Percentiles rank a stretch among this genome's conserved stretches.
phyloP scores from a whole-genome alignment of 2,888 invertebrate species.

The Parnassius orleans region DNA sequence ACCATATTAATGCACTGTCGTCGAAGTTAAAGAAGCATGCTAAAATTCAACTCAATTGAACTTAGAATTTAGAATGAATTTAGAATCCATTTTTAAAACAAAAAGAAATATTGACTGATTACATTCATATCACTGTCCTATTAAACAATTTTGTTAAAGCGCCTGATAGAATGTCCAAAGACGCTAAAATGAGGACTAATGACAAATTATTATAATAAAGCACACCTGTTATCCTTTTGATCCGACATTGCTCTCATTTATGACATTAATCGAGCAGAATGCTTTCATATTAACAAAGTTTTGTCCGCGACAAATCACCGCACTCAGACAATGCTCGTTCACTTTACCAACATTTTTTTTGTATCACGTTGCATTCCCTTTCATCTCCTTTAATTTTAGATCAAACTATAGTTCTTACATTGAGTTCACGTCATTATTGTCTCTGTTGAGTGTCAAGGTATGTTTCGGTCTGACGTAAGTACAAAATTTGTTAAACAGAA shows the following conservation, averaged over 20 bases:
- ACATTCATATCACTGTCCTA: background rate
- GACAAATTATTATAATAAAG: constrained; percentile 77
- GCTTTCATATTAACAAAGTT: constrained; percentile 67
- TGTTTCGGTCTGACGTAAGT: constrained; percentile 43
- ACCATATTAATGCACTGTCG: no score
- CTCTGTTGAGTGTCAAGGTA: constrained; percentile 52
- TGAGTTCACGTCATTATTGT: constrained; percentile 77
- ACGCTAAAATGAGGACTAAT: constrained; percentile 64
- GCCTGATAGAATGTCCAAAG: constrained; percentile 58
- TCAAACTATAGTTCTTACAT: constrained; percentile 76
- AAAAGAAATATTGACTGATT: background rate
- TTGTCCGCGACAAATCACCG: constrained; percentile 68
- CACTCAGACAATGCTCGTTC: constrained; percentile 66
- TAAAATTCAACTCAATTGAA: no score
- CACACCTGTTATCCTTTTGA: constrained; percentile 80
- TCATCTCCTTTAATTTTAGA: constrained; percentile 79
- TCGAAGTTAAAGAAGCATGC: no score
- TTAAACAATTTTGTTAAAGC: constrained; percentile 50
- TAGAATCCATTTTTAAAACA: no score
- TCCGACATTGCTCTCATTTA: constrained; percentile 80
- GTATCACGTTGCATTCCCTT: constrained; percentile 74
- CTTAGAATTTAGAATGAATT: no score
- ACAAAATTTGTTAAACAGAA: constrained; percentile 29
- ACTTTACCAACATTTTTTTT: constrained; percentile 72
- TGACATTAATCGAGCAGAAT: constrained; percentile 78